A percentile compares a stretch with the other conserved stretches of the same genome.
phyloP scores from a whole-genome alignment of 1,140 invertebrate species.

The Papilio polytes region DNA sequence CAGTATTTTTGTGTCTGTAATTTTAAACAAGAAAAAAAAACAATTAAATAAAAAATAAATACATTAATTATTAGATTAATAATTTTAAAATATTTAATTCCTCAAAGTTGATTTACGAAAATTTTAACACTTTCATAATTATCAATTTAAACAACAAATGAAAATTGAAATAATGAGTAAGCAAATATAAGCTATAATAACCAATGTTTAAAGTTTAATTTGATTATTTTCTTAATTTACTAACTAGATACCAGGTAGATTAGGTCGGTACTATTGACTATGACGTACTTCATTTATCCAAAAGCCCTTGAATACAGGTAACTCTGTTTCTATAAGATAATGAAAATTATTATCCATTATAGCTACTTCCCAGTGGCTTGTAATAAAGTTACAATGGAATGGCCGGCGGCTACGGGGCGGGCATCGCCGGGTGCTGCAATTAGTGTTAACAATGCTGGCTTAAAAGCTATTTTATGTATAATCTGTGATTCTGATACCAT shows the following conservation, averaged over 20 bases:
- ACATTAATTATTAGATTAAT: too few relatives aligned
- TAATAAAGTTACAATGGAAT: constrained; percentile 48
- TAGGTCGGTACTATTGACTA: not conserved
- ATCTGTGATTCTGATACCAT: constrained; percentile 50
- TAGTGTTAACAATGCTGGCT: constrained; percentile 52
- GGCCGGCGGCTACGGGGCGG: constrained; percentile 45
- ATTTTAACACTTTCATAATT: not conserved
- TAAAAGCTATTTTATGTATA: constrained; percentile 46
- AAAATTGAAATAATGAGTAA: not conserved
- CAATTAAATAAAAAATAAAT: not conserved
- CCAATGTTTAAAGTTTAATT: not conserved
- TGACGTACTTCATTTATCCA: constrained; percentile 1
- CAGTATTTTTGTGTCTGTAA: constrained; percentile 7
- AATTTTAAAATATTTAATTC: too few relatives aligned
- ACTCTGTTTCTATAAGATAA: constrained; percentile 24
- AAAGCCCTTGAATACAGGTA: constrained; percentile 14
- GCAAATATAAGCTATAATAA: not conserved
- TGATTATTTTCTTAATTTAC: not conserved
- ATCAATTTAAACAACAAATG: not conserved
- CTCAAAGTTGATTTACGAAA: not conserved
- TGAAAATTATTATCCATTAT: constrained; percentile 24
- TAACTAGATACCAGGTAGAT: not conserved
- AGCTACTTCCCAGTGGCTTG: constrained; percentile 12
- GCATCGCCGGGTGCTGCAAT: constrained; percentile 52
- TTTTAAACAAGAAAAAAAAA: not conserved